Percentiles rank a stretch among this genome's conserved stretches.
Evolutionary conservation across 2,113 vertebrate species (phyloP).

Genomic region (Etia nguti): DNA sequence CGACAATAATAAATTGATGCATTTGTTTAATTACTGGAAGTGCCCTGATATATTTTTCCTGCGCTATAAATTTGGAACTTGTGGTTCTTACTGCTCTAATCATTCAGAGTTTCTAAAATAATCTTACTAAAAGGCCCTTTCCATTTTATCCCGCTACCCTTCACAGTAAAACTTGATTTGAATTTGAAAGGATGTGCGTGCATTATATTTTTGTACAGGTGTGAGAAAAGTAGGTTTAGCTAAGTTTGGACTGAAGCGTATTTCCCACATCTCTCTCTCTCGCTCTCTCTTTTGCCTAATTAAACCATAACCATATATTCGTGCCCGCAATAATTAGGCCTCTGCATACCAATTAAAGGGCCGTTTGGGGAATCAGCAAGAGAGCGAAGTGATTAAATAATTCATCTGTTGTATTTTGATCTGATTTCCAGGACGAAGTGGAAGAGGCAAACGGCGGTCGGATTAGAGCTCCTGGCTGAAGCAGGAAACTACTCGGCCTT

Average conservation of each 20-base stretch:
- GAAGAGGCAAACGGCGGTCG: slow-evolving; percentile 94
- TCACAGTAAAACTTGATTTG: background rate
- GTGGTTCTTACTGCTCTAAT: background rate
- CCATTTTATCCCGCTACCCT: background rate
- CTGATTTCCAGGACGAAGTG: slow-evolving; percentile 87
- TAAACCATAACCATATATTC: slow-evolving; percentile 37
- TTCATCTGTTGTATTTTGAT: slow-evolving; percentile 66
- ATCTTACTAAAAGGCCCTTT: fast-evolving
- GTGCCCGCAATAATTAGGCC: slow-evolving; percentile 56
- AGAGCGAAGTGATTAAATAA: slow-evolving; percentile 58
- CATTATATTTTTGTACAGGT: background rate
- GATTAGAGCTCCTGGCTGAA: slow-evolving; percentile 91
- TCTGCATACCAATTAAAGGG: slow-evolving; percentile 56
- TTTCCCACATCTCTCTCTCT: background rate
- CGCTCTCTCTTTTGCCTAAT: slow-evolving; percentile 23
- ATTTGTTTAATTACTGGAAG: background rate
- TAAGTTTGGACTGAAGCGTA: background rate
- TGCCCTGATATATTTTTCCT: background rate
- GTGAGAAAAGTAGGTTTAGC: background rate
- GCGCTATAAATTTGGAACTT: background rate
- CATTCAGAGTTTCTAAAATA: background rate
- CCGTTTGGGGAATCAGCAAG: slow-evolving; percentile 48
- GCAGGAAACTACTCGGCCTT: slow-evolving; percentile 96
- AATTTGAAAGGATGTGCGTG: background rate
- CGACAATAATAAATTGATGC: background rate